A percentile compares a stretch with the other conserved stretches of the same genome.
phyloP scores from a whole-genome alignment of 2,797 vertebrate species.

The Enteromius paludinosus region DNA sequence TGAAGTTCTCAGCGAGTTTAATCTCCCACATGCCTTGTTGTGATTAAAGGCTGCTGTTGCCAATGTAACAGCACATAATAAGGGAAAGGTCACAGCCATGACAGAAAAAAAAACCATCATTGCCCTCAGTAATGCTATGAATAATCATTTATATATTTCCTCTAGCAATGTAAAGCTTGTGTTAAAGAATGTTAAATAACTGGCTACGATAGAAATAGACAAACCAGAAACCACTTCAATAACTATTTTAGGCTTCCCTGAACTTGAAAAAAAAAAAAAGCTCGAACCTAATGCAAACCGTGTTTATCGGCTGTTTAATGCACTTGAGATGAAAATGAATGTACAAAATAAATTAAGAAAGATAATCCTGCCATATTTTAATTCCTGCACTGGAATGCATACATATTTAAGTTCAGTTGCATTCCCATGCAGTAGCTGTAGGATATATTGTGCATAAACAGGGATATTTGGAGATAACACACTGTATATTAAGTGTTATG shows the following conservation, averaged over 20 bases:
- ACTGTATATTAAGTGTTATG: background rate
- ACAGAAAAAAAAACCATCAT: background rate
- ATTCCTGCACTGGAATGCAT: background rate
- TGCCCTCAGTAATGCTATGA: background rate
- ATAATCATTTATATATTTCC: background rate
- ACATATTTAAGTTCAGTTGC: background rate
- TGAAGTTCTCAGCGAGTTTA: conserved; percentile 29
- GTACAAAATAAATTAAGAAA: background rate
- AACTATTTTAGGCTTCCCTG: background rate
- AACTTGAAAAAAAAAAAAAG: no score
- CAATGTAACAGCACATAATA: conserved; percentile 14
- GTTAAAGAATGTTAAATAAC: background rate
- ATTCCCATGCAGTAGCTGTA: background rate
- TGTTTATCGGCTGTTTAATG: background rate
- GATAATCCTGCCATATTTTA: background rate
- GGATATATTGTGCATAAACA: background rate
- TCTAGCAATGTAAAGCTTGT: background rate
- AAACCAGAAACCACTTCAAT: background rate
- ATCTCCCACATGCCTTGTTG: conserved; percentile 37
- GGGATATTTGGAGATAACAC: background rate
- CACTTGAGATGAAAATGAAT: background rate
- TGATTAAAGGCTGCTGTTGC: conserved; percentile 41
- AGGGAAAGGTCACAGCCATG: conserved; percentile 6
- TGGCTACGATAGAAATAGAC: background rate
- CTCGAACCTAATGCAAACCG: no score